These are phyloP conservation scores for Kryphioiulus occultus DNA, from an alignment of 2,888 invertebrate species.

Conservation along the genomic window DNA sequence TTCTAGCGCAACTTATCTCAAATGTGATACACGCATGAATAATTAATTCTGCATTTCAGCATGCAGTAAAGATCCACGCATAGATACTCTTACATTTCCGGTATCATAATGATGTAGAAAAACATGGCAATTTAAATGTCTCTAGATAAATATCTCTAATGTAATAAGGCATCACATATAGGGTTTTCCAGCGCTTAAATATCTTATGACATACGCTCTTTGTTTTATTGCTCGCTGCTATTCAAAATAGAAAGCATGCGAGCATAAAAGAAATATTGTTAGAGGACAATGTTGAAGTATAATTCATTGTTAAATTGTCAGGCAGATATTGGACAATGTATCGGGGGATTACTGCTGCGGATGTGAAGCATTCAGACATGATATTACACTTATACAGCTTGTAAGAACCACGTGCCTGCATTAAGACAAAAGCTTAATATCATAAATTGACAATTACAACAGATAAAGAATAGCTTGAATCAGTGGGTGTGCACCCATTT, in stretches of 20 bases:
- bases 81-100: background rate
- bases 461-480: no score
- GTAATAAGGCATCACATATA: background rate
- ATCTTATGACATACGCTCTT: background rate
- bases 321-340: background rate
- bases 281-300: background rate
- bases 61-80: background rate
- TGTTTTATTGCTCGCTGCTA: constrained; percentile 8
- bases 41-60: constrained; percentile 2
- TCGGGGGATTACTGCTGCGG: background rate
- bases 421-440: constrained; percentile 2
- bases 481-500: no score
- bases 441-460: background rate
- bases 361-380: background rate
- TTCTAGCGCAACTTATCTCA: background rate
- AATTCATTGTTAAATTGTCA: constrained; percentile 9
- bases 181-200: background rate
- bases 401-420: background rate
- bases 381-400: no score
- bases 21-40: background rate
- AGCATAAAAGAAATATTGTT: background rate
- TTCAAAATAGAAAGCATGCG: background rate
- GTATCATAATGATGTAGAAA: background rate
- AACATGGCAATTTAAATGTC: constrained; percentile 3
- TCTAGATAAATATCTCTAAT: background rate